Percentiles rank a stretch among this genome's conserved stretches.
phyloP scores from a whole-genome alignment of 1,140 invertebrate genomes.

The Mylabris phalerata region DNA sequence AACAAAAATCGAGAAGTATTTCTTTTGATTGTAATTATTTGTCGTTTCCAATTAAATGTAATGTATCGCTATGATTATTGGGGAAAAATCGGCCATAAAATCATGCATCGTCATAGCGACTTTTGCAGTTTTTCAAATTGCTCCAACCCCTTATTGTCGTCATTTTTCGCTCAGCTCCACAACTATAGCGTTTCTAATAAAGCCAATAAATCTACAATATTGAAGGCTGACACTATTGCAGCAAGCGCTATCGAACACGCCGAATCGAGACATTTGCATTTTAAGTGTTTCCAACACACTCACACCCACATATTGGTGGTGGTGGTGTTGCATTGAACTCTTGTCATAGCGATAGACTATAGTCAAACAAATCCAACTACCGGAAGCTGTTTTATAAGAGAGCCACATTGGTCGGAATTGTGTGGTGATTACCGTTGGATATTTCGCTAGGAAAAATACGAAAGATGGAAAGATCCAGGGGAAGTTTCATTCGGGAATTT shows the following conservation, averaged over 20 bases:
- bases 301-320: neutral
- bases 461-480: no score
- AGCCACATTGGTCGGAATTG: slow-evolving; percentile 8
- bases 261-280: slow-evolving; percentile 33
- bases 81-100: no score
- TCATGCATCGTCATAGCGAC: no score
- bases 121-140: no score
- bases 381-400: slow-evolving; percentile 12
- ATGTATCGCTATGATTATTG: no score
- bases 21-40: no score
- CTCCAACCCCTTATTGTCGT: no score
- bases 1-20: no score
- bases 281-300: slow-evolving; percentile 34
- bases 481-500: no score
- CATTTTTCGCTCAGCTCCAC: no score
- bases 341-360: neutral
- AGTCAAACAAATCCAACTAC: slow-evolving; percentile 6
- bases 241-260: neutral
- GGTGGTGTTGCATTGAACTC: slow-evolving; percentile 22
- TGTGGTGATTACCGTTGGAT: slow-evolving; percentile 2
- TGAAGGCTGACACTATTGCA: slow-evolving; percentile 8
- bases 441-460: no score
- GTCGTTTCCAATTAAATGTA: no score
- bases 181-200: slow-evolving; percentile 6
- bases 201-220: slow-evolving; percentile 24